phyloP scores from a whole-genome alignment of 2,113 vertebrate species.

The Engystomops pustulosus region DNA sequence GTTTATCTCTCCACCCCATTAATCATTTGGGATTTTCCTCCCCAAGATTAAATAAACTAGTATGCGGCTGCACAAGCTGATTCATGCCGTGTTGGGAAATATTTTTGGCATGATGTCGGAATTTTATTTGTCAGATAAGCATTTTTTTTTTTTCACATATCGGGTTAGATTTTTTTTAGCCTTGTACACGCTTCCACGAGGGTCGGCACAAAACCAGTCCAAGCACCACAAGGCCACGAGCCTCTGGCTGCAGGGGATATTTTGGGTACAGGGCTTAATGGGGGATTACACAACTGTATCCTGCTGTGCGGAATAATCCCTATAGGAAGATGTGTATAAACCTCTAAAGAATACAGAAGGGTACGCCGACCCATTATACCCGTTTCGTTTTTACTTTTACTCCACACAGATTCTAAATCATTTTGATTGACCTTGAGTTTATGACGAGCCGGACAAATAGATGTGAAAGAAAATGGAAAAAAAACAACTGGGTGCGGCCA shows the following conservation, averaged over 20 bases:
- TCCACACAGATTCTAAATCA: no score
- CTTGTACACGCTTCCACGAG: conserved; percentile 18
- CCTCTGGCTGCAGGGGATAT: background rate
- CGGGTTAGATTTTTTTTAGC: conserved; percentile 18
- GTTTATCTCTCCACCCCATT: conserved; percentile 55
- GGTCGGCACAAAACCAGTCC: conserved; percentile 10
- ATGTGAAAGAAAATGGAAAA: no score
- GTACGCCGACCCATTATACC: no score
- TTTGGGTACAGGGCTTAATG: background rate
- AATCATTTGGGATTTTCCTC: conserved; percentile 57
- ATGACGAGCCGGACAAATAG: no score
- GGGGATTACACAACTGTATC: no score
- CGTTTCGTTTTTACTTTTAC: no score
- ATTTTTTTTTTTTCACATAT: conserved; percentile 50
- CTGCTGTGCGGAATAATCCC: no score
- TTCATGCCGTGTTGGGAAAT: conserved; percentile 56
- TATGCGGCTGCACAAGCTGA: conserved; percentile 50
- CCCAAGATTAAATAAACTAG: conserved; percentile 58
- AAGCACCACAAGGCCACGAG: background rate
- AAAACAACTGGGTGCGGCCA: no score
- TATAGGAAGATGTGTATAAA: no score
- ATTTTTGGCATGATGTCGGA: conserved; percentile 49
- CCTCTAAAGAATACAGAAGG: no score
- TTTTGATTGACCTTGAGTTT: no score
- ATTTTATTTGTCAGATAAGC: conserved; percentile 58